Evolutionary conservation across 2,888 invertebrate genomes (phyloP), one percentile per base, ranked within the genome.

Genomic region (Atherix ibis): DNA sequence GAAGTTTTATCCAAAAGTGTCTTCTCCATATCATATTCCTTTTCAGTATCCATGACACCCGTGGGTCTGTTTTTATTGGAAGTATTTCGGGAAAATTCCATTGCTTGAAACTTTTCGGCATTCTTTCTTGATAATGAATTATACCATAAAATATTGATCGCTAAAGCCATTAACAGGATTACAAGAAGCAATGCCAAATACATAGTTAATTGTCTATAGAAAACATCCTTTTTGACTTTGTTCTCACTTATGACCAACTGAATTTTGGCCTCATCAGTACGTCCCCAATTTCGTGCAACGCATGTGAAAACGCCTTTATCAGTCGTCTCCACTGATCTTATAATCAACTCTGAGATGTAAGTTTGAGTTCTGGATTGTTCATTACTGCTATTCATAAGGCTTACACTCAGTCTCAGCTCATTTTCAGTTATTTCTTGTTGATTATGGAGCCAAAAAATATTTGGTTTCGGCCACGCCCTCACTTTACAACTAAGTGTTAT

Each of bases 1-100:
- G 77, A 72, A 45, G 80, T 81, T 56, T 82, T 82, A 60, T 83
- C 83, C 55, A 83, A 68, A 46, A 84, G 66, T 43, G 79, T 84
- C 54, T 78, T 75, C 56, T 83, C 84, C 41, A 78, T 66, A 54
- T 85, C 85, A 39, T 80, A 80, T 62, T 81, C 76, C 60, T 85
- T 84, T 5, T 83, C 82, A 13, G 71, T 78, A 34, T 78, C 79
- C 5, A 78, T 75, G 9, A 70, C 79, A 38, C 80, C 68, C 46
- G 76, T 67, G 9, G 80, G 75, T 43, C 78, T 73, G 40, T 73
- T 76, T 17, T 73, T 68, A 0, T 32, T 67, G 66, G 28, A 69
- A 71, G 44, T 41, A 13, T 43, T 61, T 61, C 13, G 54, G 52
- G 17, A 58, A n/a, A n/a, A n/a, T n/a, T n/a, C n/a, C n/a, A n/a